Evolutionary conservation across 2,888 invertebrate species (phyloP), one percentile per base, ranked within the genome.

Genomic region (Adelognathus sp.): DNA sequence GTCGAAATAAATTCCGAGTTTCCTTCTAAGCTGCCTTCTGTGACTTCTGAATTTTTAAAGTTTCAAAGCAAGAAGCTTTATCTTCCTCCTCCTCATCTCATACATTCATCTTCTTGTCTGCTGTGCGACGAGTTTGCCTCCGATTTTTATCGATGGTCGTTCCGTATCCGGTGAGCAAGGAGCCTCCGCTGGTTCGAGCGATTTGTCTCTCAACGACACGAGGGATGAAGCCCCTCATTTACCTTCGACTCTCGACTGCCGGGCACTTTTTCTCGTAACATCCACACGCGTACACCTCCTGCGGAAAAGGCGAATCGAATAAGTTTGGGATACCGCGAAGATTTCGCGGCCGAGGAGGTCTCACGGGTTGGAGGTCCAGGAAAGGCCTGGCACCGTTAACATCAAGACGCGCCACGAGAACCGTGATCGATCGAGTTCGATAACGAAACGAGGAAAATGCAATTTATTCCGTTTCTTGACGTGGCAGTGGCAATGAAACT

Each of bases 401-500:
- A 66, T 21, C 70, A n/a, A 29, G 56, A 54, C 63, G 61, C 61
- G 11, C 21, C n/a, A 21, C 21, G 27, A 73, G 46, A 36, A 39
- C 31, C 50, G 60, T 70, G 76, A 76, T 54, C 66, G 61, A 75
- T 79, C 75, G 64, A 46, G 64, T 76, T 73, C 72, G 52, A 79
- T 73, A 69, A 73, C 52, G 46, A 58, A 69, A 73, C 52, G 46
- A 58, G 36, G 54, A 21, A 66, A 74, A 77, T 71, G 76, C 79
- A 76, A 73, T 80, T 77, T 56, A 67, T 61, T 71, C 33, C 66
- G 50, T 71, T 64, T 71, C 52, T 54, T 54, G 77, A 74, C 73
- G n/a, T n/a, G 69, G 60, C 21, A 21, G 44, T 64, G 36, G 74
- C 61, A 67, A 80, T 80, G 70, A 77, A 80, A 80, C 67, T 77